Conservation (phyloP, 2,888 invertebrate genomes). For the Timema cristinae region DNA sequence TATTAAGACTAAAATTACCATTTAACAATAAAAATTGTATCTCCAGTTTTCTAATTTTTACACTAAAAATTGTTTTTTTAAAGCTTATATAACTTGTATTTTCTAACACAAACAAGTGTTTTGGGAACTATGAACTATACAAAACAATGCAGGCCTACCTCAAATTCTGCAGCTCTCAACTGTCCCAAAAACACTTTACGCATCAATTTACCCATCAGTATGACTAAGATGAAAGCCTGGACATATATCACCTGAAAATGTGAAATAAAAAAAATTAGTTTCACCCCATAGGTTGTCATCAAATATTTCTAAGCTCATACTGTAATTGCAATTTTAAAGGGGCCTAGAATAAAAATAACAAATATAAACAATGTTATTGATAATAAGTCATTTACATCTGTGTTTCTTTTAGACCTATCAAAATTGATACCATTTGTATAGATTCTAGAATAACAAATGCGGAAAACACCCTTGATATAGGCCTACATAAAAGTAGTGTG, state of each 20-base stretch:
- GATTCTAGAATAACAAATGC: no score
- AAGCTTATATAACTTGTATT: slow-evolving; percentile 16
- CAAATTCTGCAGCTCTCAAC: slow-evolving; percentile 91
- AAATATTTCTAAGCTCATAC: slow-evolving; percentile 26
- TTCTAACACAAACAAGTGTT: slow-evolving; percentile 15
- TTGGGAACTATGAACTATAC: neutral
- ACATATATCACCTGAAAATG: slow-evolving; percentile 87
- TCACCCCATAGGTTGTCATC: slow-evolving; percentile 11
- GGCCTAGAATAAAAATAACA: neutral
- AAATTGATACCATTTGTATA: no score
- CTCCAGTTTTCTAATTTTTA: no score
- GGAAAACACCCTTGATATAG: no score
- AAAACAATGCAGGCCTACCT: slow-evolving; percentile 55
- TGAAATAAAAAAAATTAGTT: no score
- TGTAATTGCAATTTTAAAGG: neutral
- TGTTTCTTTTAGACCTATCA: no score
- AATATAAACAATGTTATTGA: no score
- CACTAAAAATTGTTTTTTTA: slow-evolving; percentile 16
- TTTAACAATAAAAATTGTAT: no score
- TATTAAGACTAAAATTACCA: no score
- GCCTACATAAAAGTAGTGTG: no score
- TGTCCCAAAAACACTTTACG: slow-evolving; percentile 95
- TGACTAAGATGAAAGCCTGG: slow-evolving; percentile 91
- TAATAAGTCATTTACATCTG: no score
- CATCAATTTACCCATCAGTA: slow-evolving; percentile 87